Base-by-base conservation (phyloP, 1,140 invertebrate species). In the Ephestia elutella region DNA sequence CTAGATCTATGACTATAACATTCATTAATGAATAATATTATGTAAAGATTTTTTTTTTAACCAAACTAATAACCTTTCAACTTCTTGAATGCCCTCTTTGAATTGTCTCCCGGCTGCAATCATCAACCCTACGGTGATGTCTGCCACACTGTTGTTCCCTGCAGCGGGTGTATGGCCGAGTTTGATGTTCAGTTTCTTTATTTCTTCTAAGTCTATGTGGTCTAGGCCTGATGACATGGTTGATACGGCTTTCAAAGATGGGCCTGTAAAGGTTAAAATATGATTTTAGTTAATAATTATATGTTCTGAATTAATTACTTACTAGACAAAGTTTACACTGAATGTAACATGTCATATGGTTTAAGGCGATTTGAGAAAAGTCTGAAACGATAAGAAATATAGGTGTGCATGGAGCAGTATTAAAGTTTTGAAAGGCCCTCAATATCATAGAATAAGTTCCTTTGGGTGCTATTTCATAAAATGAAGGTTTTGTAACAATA, bases 201-300 rank as follows among this genome's bases (percentile, higher is more conserved):
- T 83, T 78, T 92, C 93, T 0, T 84, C 74, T 0, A 94, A 56
- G 66, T 95, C 92, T 19, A 95, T 91, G 66, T 94, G 93, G 71
- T 96, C 93, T 60, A 92, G 90, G 11, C 97, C 97, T 13, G 96
- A 96, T 0, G 95, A 94, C 93, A 97, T 96, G 0, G 97, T 97
- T 0, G 92, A 92, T 4, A 99, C 90, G 0, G 96, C 94, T 89
- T 96, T 96, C 44, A 99, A 78, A 64, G 93, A 91, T 3, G 91
- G 78, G 44, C 95, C 96, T 90, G 64, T n/a, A 70, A 30, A 13
- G n/a, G 10, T 25, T 25, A 32, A 5, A 9, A 35, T 35, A 9
- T 4, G 32, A 35, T 35, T 9, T 11, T 5, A 35, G 8, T 11
- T 35, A 4, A 1, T 11, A 5, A 35, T 11, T 35, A 9, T 11